These are phyloP conservation scores for Tenthredo distinguenda DNA, from an alignment of 2,888 invertebrate species.

Conservation along the genomic window DNA sequence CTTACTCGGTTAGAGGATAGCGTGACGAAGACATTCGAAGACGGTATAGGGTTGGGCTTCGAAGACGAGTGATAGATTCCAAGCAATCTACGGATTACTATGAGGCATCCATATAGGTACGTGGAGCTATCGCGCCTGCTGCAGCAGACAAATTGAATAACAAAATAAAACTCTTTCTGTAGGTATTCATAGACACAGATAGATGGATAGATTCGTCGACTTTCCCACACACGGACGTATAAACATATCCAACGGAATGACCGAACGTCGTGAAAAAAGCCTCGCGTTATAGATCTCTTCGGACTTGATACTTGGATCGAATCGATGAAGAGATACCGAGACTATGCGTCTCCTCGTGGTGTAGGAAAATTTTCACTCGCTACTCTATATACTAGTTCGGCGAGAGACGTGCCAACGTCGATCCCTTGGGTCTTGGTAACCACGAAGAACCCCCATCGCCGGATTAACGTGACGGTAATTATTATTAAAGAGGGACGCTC, in stretches of 20 bases:
- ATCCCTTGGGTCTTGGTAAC: slow-evolving; percentile 29
- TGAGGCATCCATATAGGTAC: neutral
- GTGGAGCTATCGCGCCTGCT: neutral
- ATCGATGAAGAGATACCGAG: neutral
- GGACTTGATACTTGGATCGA: neutral
- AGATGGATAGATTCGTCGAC: neutral
- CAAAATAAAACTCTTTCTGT: neutral
- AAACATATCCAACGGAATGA: neutral
- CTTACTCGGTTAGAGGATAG: slow-evolving; percentile 4
- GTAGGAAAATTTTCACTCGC: neutral
- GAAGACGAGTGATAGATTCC: slow-evolving; percentile 18
- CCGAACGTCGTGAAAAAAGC: neutral
- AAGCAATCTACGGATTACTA: slow-evolving; percentile 8
- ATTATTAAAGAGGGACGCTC: slow-evolving; percentile 51
- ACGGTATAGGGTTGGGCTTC: slow-evolving; percentile 14
- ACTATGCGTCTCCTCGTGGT: neutral
- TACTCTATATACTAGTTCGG: neutral
- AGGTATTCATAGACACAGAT: neutral
- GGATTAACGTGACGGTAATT: slow-evolving; percentile 51
- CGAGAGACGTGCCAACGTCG: slow-evolving; percentile 43
- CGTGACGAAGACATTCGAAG: slow-evolving; percentile 36
- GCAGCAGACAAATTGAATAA: neutral
- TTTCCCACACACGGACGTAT: neutral
- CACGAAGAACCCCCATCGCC: slow-evolving; percentile 30
- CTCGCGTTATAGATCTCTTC: neutral